Evolutionary conservation across 1,140 invertebrate species (phyloP).

Genomic region (Cylas formicarius): DNA sequence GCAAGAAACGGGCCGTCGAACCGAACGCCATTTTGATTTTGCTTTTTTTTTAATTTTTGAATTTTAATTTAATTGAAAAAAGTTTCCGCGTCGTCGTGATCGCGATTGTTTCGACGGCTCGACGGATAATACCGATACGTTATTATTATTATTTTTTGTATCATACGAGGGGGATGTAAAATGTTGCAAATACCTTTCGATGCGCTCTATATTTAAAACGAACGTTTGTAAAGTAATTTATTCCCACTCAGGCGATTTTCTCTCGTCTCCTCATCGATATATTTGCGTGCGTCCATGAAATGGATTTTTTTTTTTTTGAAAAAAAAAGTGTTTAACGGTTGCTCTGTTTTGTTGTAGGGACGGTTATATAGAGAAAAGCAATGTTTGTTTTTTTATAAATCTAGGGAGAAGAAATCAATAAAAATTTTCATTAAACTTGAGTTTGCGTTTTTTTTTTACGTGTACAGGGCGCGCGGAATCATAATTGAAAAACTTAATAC

Average conservation of each 20-base stretch:
- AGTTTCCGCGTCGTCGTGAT: too few relatives aligned
- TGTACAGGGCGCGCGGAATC: too few relatives aligned
- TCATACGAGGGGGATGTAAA: constrained; percentile 12
- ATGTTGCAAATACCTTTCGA: constrained; percentile 20
- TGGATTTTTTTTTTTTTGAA: constrained; percentile 34
- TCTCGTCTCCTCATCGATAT: constrained; percentile 5
- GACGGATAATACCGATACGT: too few relatives aligned
- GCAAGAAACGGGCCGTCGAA: too few relatives aligned
- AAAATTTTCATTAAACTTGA: constrained; percentile 25
- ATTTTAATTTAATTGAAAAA: too few relatives aligned
- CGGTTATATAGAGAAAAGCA: constrained; percentile 35
- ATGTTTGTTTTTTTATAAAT: constrained; percentile 41
- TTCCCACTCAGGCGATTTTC: constrained; percentile 15
- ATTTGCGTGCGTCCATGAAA: constrained; percentile 28
- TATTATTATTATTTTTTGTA: constrained; percentile 14
- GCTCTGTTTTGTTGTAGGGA: constrained; percentile 41
- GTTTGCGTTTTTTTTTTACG: constrained; percentile 6
- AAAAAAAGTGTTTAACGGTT: constrained; percentile 25
- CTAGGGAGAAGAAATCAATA: constrained; percentile 24
- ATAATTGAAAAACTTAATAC: too few relatives aligned
- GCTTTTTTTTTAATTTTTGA: too few relatives aligned
- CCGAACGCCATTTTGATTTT: too few relatives aligned
- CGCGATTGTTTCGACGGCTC: too few relatives aligned
- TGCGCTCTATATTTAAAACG: too few relatives aligned
- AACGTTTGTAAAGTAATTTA: too few relatives aligned